Conservation (phyloP, 2,888 invertebrate species). For the Rhingia campestris region DNA sequence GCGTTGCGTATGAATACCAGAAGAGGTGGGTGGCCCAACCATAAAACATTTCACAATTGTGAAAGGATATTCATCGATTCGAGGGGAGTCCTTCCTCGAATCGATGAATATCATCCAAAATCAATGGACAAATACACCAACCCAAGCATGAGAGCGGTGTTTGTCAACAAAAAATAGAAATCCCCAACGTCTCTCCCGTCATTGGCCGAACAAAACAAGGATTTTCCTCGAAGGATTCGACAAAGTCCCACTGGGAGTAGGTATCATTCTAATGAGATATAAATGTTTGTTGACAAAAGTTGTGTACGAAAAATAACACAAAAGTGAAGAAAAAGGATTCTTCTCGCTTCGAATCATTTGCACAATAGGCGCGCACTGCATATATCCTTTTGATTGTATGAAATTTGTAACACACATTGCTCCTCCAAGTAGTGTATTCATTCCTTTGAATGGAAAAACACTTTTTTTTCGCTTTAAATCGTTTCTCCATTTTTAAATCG, state of each 20-base stretch:
- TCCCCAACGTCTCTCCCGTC: conserved; percentile 23
- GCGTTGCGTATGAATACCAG: conserved; percentile 49
- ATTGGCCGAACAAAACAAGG: conserved; percentile 67
- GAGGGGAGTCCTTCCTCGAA: conserved; percentile 4
- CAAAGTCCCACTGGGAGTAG: conserved; percentile 43
- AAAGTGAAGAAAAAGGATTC: conserved; percentile 65
- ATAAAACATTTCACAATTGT: conserved; percentile 69
- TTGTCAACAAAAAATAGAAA: conserved; percentile 46
- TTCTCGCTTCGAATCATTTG: conserved; percentile 59
- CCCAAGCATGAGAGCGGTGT: conserved; percentile 50
- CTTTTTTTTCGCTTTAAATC: conserved; percentile 21
- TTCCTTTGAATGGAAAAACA: conserved; percentile 28
- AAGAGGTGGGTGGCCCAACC: conserved; percentile 35
- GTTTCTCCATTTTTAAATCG: conserved; percentile 52
- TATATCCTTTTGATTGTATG: conserved; percentile 70
- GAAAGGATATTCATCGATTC: conserved; percentile 50
- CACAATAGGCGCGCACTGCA: conserved; percentile 56
- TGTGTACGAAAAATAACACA: conserved; percentile 23
- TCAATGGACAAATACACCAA: conserved; percentile 49
- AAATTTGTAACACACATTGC: conserved; percentile 62
- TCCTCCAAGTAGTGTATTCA: conserved; percentile 11
- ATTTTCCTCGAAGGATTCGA: conserved; percentile 42
- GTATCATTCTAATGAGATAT: conserved; percentile 65
- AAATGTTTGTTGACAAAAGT: conserved; percentile 42
- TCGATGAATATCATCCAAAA: conserved; percentile 36